Base-by-base conservation (phyloP, 2,888 invertebrate species). In the Metallyticus violacea region DNA sequence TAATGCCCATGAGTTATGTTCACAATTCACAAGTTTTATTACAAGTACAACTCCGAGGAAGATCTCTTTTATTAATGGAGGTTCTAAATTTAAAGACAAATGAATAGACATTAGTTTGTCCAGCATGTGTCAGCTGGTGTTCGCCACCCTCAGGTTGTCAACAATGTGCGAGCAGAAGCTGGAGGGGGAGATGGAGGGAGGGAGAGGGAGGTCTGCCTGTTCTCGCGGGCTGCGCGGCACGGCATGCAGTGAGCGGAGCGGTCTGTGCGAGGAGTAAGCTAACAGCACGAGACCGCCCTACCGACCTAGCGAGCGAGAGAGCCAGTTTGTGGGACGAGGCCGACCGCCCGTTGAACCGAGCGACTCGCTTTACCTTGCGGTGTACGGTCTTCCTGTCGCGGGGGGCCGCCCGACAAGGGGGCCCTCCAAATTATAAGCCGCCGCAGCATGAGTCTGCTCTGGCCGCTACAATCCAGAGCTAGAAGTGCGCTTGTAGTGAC, bases 401-500 rank as follows among this genome's bases (percentile, higher is more conserved):
- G 40, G 40, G 40, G 40, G 4, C 81, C 62, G 40, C 62, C 82
- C 62, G 6, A 5, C 6, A 26, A 15, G 29, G 81, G 26, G 15
- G 40, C 26, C 22, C 76, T 26, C 26, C 26, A 82, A 81, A 29
- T 26, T 25, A n/a, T 7, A 27, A 28, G 26, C 15, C 22, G 79
- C 77, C 83, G 5, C 83, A 83, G 83, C 77, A 83, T 83, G 83
- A 28, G 29, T 76, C 77, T 77, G 28, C 83, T 77, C 15, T 77
- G 83, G 77, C 83, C 76, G 83, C 81, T 2, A 7, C 25, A 26
- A 7, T n/a, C 27, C 79, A 15, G 28, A 80, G 29, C 7, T 80
- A 40, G 6, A 25, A 26, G 25, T 25, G 79, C 79, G 22, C 27
- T 22, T 2, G 40, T 81, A 9, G 26, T 80, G 22, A 28, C 79